These are phyloP conservation scores for Axis porcinus DNA, from an alignment of 2,113 vertebrate species.

Conservation along the genomic window DNA sequence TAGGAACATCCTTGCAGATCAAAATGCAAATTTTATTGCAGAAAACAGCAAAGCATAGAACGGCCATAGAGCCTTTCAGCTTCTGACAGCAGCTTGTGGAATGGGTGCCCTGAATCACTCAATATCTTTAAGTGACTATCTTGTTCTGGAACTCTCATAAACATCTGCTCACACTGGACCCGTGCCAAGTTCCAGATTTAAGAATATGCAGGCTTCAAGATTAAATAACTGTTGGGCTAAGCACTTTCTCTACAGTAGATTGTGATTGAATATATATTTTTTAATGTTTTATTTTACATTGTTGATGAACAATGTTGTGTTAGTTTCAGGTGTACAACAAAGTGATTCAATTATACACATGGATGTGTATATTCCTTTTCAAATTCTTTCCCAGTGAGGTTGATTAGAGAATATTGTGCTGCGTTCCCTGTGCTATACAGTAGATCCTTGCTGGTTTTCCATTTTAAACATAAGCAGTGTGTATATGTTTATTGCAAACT, in stretches of 20 bases:
- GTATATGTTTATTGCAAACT: background rate
- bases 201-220: background rate
- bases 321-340: background rate
- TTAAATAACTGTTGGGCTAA: constrained; percentile 1
- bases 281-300: background rate
- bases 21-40: constrained; percentile 68
- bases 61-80: background rate
- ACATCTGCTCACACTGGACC: background rate
- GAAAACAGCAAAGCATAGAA: constrained; percentile 47
- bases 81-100: constrained; percentile 47
- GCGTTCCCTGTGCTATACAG: background rate
- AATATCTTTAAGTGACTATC: constrained; percentile 36
- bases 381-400: background rate
- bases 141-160: background rate
- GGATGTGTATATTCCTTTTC: background rate
- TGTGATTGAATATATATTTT: background rate
- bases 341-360: background rate
- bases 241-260: background rate
- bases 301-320: background rate
- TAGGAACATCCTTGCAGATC: constrained; percentile 43
- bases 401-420: background rate
- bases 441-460: background rate
- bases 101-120: background rate
- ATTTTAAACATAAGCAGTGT: background rate
- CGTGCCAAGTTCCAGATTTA: background rate